A percentile compares a stretch with the other conserved stretches of the same genome.
Conservation (phyloP, 2,797 vertebrate species). For the Ptychadena robeensis region DNA sequence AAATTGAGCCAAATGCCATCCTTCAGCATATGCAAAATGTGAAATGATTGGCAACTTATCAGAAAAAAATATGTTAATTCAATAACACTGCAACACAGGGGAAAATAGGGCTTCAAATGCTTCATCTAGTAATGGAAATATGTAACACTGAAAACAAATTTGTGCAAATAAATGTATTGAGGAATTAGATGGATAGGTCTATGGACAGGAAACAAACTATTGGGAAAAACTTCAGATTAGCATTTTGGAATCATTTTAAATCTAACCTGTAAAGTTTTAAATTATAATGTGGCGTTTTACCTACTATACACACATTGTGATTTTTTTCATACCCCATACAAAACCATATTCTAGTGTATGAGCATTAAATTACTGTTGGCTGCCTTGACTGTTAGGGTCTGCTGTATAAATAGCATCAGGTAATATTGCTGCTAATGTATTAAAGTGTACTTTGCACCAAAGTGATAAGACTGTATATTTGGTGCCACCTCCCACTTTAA, state of each 20-base stretch:
- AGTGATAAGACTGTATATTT: too few relatives aligned
- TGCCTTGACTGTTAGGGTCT: background rate
- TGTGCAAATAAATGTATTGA: slow-evolving; percentile 2
- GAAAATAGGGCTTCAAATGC: slow-evolving; percentile 15
- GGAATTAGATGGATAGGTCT: background rate
- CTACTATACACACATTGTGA: too few relatives aligned
- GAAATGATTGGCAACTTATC: slow-evolving; percentile 50
- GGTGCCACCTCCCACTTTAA: too few relatives aligned
- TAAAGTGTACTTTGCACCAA: too few relatives aligned
- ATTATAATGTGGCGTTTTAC: too few relatives aligned
- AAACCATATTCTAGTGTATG: background rate
- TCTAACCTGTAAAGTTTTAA: too few relatives aligned
- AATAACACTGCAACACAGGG: slow-evolving; percentile 35
- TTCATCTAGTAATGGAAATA: slow-evolving; percentile 33
- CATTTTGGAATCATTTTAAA: too few relatives aligned
- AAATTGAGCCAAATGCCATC: slow-evolving; percentile 46
- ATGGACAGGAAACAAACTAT: background rate
- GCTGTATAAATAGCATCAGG: background rate
- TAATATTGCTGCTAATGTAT: background rate
- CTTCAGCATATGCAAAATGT: slow-evolving; percentile 39
- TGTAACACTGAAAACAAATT: slow-evolving; percentile 19
- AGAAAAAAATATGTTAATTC: slow-evolving; percentile 53
- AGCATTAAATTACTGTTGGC: background rate
- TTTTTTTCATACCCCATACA: background rate
- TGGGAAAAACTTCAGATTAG: background rate